phyloP scores from a whole-genome alignment of 2,113 vertebrate species.

The Indicator indicator region DNA sequence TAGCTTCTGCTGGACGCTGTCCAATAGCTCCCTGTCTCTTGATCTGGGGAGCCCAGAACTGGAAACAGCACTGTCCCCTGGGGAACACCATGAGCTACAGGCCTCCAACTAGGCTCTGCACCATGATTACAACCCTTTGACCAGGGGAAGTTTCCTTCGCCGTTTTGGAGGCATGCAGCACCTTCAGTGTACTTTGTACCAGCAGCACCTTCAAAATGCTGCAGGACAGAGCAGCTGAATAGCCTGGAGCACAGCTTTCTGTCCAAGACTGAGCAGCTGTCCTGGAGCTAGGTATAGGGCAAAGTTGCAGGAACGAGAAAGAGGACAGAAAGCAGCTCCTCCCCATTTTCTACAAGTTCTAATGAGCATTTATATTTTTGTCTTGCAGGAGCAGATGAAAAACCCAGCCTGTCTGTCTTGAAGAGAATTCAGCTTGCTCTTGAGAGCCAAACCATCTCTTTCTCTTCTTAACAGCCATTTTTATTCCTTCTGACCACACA shows the following conservation, averaged over 20 bases:
- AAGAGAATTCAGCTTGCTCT: background rate
- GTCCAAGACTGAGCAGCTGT: background rate
- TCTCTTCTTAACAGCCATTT: slow-evolving; percentile 12
- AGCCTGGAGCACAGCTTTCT: accelerated
- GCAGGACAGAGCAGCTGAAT: background rate
- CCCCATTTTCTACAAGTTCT: background rate
- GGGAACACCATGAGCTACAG: too few species aligned
- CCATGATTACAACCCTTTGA: background rate
- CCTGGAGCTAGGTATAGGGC: background rate
- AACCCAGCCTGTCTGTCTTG: background rate
- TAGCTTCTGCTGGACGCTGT: too few species aligned
- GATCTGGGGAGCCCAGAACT: too few species aligned
- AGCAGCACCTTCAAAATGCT: background rate
- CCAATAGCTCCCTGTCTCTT: too few species aligned
- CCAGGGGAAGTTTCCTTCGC: background rate
- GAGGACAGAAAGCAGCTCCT: background rate
- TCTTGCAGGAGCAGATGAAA: background rate
- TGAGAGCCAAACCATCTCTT: background rate
- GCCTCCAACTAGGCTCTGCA: too few species aligned
- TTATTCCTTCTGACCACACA: slow-evolving; percentile 1
- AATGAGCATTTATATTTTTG: background rate
- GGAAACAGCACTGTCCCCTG: too few species aligned
- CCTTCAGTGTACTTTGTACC: background rate
- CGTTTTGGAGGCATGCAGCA: background rate
- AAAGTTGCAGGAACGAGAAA: slow-evolving; percentile 1